These are phyloP conservation scores for Dreissena rostriformis DNA, from an alignment of 1,140 invertebrate species.

Conservation along the genomic window DNA sequence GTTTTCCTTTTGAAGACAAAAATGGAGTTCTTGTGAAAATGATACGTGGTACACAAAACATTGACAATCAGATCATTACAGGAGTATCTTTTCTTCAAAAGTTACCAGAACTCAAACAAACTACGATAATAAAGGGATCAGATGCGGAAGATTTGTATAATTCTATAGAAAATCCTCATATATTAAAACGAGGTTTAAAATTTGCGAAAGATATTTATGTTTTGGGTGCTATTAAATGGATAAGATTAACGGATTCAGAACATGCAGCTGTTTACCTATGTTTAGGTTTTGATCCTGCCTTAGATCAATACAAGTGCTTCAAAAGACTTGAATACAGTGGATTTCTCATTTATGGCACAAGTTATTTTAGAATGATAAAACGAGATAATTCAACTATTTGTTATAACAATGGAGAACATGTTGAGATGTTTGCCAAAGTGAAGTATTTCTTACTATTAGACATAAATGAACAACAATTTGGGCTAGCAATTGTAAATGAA, in stretches of 20 bases:
- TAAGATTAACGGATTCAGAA: background rate
- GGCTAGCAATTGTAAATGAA: conserved; percentile 10
- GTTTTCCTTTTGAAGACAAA: conserved; percentile 59
- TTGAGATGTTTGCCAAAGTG: background rate
- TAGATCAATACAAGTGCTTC: conserved; percentile 23
- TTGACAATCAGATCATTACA: conserved; percentile 54
- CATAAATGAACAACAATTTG: background rate
- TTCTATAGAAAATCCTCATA: conserved; percentile 31
- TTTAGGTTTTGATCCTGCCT: conserved; percentile 11
- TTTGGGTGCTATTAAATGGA: conserved; percentile 30
- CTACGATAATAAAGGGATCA: conserved; percentile 35
- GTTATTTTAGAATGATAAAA: conserved; percentile 51
- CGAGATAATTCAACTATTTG: conserved; percentile 34
- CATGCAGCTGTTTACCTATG: background rate
- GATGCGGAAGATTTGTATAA: conserved; percentile 32
- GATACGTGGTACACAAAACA: conserved; percentile 53
- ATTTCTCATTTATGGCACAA: conserved; percentile 22
- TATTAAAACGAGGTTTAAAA: conserved; percentile 22
- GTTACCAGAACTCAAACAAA: conserved; percentile 46
- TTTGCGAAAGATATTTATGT: conserved; percentile 43
- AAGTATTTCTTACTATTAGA: conserved; percentile 3
- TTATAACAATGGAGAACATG: background rate
- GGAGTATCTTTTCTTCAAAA: conserved; percentile 55
- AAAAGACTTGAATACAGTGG: conserved; percentile 17
- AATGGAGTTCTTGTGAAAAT: conserved; percentile 55